Conservation (phyloP, 2,113 vertebrate species). For the Tichodroma muraria region DNA sequence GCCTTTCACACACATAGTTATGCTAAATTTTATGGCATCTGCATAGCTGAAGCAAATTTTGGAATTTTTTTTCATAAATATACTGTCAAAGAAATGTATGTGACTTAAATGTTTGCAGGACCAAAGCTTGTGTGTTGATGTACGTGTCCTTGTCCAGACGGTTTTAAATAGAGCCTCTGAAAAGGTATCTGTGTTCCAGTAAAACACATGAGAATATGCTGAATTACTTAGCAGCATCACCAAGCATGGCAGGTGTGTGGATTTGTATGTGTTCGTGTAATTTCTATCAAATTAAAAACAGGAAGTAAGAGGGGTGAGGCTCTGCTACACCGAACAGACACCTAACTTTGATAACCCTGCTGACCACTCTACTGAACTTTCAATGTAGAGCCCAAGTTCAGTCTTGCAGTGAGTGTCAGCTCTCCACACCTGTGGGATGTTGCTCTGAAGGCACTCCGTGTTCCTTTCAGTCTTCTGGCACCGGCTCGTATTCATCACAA, state of each 20-base stretch:
- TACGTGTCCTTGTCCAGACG: not conserved
- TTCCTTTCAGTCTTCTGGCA: not conserved
- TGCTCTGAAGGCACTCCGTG: not conserved
- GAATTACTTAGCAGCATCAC: not conserved
- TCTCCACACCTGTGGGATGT: not conserved
- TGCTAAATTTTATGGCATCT: not conserved
- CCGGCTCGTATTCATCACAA: not conserved
- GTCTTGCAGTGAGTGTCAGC: not conserved
- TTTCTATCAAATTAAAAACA: not conserved
- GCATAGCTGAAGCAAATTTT: not conserved
- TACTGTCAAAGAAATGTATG: not conserved
- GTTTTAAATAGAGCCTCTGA: not conserved
- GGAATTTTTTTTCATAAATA: not conserved
- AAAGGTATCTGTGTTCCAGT: not conserved
- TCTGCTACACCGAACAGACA: not conserved
- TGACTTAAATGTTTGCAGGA: not conserved
- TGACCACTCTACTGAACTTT: not conserved
- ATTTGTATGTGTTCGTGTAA: not conserved
- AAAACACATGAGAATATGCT: not conserved
- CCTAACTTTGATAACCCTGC: not conserved
- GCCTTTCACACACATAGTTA: not conserved
- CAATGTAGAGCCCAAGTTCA: not conserved
- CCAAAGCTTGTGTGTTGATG: rapidly evolving
- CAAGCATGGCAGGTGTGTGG: not conserved
- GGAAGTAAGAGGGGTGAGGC: not conserved